Percentiles rank a stretch among this genome's conserved stretches.
phyloP scores from a whole-genome alignment of 2,888 invertebrate genomes.

The Eutolmus rufibarbis region DNA sequence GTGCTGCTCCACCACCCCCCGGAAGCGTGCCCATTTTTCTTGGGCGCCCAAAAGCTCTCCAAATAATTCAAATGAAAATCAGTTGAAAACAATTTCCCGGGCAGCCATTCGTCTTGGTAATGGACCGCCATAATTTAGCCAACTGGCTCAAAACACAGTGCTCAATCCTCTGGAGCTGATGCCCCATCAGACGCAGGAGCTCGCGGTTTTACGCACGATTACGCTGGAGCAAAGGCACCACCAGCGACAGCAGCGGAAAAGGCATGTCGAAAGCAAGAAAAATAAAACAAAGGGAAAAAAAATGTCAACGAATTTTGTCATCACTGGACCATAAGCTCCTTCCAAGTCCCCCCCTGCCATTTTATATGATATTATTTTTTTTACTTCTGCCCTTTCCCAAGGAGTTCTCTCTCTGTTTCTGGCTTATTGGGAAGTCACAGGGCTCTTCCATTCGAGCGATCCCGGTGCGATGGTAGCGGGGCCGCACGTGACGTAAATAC shows the following conservation, averaged over 20 bases:
- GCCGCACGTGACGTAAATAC: slow-evolving; percentile 22
- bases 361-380: background rate
- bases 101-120: slow-evolving; percentile 31
- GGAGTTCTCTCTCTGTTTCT: background rate
- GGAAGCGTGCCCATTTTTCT: background rate
- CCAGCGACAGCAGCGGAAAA: background rate
- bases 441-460: background rate
- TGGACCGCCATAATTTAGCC: slow-evolving; percentile 31
- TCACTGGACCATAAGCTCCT: slow-evolving; percentile 32
- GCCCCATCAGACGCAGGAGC: slow-evolving; percentile 19
- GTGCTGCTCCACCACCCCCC: background rate
- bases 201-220: slow-evolving; percentile 40
- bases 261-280: background rate
- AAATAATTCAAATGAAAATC: slow-evolving; percentile 37
- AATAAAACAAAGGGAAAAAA: background rate
- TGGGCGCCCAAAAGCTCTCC: background rate
- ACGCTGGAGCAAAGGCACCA: background rate
- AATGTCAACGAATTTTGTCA: slow-evolving; percentile 36
- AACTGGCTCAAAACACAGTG: slow-evolving; percentile 12
- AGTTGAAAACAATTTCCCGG: slow-evolving; percentile 37
- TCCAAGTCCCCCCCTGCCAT: background rate
- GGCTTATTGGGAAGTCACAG: background rate
- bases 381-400: background rate
- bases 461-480: background rate
- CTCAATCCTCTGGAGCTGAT: background rate